phyloP scores from a whole-genome alignment of 2,888 invertebrate genomes.

The Eulithis prunata region DNA sequence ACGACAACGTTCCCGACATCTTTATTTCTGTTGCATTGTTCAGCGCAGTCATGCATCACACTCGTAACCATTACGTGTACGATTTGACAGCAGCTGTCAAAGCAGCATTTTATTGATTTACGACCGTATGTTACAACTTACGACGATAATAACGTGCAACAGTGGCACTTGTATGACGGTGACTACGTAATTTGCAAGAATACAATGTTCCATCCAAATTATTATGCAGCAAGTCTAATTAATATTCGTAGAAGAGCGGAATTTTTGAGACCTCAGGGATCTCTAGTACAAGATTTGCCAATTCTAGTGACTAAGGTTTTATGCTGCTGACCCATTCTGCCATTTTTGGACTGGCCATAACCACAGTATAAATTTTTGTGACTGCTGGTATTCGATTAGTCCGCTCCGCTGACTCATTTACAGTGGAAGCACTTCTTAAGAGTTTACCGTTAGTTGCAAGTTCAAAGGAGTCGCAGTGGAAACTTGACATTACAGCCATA shows the following conservation, averaged over 20 bases:
- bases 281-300: too few species aligned
- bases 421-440: too few species aligned
- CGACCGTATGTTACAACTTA: constrained; percentile 8
- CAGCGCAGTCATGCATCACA: constrained; percentile 18
- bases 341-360: too few species aligned
- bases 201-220: not conserved
- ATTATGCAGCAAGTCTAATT: not conserved
- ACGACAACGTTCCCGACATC: constrained; percentile 4
- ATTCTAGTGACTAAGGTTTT: too few species aligned
- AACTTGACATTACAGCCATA: constrained; percentile 9
- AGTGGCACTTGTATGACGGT: not conserved
- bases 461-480: too few species aligned
- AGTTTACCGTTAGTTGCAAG: too few species aligned
- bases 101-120: constrained; percentile 24
- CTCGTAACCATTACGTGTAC: constrained; percentile 18
- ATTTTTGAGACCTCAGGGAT: too few species aligned
- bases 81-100: constrained; percentile 21
- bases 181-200: not conserved
- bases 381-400: too few species aligned
- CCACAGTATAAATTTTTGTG: too few species aligned
- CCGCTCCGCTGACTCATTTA: too few species aligned
- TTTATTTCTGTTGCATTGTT: constrained; percentile 17
- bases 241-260: too few species aligned
- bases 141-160: constrained; percentile 11
- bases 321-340: too few species aligned